phyloP scores from a whole-genome alignment of 1,140 invertebrate species.

The Temnothorax curvispinosus region DNA sequence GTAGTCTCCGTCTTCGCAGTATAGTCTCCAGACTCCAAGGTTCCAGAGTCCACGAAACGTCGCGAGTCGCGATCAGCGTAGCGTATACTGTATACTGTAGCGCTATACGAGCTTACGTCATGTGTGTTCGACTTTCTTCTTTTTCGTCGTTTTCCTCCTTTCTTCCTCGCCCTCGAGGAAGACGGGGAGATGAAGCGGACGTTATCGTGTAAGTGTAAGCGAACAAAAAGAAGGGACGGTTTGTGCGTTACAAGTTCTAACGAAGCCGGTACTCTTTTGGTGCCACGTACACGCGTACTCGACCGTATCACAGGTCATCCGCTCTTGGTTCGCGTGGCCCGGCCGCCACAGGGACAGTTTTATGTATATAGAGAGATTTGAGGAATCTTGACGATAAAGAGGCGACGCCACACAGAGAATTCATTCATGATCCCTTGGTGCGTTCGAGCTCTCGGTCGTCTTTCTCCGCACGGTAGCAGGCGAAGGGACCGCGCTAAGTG shows the following conservation, averaged over 20 bases:
- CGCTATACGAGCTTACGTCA: slow-evolving; percentile 1
- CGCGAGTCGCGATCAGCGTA: not conserved
- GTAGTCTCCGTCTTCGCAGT: not conserved
- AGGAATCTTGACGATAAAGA: slow-evolving; percentile 77
- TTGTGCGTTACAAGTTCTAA: slow-evolving; percentile 7
- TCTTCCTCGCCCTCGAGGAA: not conserved
- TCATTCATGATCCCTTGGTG: slow-evolving; percentile 80
- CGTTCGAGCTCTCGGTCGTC: slow-evolving; percentile 19
- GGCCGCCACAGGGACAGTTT: slow-evolving; percentile 66
- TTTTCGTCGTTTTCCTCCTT: not conserved
- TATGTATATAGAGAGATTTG: slow-evolving; percentile 76
- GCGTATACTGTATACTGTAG: not conserved
- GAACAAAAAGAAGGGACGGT: slow-evolving; percentile 43
- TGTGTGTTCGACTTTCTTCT: not conserved
- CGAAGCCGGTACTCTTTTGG: slow-evolving; percentile 29
- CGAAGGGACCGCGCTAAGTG: not conserved
- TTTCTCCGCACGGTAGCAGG: not conserved
- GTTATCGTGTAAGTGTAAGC: slow-evolving; percentile 22
- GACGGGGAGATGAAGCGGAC: not conserved
- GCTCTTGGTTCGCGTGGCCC: slow-evolving; percentile 32
- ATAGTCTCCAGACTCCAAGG: not conserved
- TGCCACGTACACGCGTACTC: not conserved
- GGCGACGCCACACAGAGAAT: slow-evolving; percentile 77
- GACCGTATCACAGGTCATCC: slow-evolving; percentile 45
- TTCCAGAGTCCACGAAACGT: slow-evolving; percentile 39